phyloP scores from a whole-genome alignment of 2,797 vertebrate genomes.

The Falco berigora region DNA sequence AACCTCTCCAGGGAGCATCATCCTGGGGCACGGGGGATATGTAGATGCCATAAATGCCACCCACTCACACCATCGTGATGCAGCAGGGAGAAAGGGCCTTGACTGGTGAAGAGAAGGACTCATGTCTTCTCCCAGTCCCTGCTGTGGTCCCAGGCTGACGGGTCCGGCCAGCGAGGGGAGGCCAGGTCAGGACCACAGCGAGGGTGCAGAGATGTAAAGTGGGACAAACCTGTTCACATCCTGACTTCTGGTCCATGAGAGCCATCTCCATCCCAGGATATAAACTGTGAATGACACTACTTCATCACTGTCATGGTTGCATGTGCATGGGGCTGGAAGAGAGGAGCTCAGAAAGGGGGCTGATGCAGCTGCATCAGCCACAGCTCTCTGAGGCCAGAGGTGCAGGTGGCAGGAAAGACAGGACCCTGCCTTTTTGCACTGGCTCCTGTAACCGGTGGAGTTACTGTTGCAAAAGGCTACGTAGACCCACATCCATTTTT shows the following conservation, averaged over 20 bases:
- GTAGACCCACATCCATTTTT: neutral
- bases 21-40: accelerated
- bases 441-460: neutral
- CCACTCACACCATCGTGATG: accelerated
- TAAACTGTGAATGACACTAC: neutral
- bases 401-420: neutral
- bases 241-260: neutral
- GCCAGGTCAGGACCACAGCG: neutral
- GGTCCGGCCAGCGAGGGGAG: accelerated
- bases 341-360: accelerated
- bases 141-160: neutral
- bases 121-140: accelerated
- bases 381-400: neutral
- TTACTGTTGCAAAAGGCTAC: neutral
- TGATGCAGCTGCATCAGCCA: neutral
- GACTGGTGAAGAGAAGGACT: neutral
- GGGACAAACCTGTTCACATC: neutral
- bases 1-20: neutral
- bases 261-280: neutral
- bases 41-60: neutral
- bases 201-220: neutral
- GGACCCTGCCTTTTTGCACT: neutral
- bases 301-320: accelerated
- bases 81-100: neutral
- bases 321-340: neutral